These are phyloP conservation scores for Dasyprocta punctata DNA, from an alignment of 2,113 vertebrate species.

Conservation along the genomic window DNA sequence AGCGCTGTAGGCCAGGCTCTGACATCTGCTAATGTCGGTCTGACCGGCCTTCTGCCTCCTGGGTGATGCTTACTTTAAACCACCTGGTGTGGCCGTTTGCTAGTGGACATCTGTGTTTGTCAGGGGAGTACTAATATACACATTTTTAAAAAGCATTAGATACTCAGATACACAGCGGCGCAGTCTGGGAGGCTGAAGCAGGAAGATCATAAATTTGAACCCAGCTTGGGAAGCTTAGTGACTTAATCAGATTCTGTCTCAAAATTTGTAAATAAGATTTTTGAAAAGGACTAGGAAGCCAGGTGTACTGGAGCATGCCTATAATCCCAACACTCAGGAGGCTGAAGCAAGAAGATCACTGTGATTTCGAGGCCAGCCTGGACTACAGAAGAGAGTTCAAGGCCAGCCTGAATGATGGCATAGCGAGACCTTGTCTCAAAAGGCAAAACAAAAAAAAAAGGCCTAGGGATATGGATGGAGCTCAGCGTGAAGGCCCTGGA, in stretches of 20 bases:
- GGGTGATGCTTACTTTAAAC: background rate
- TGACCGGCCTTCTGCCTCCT: background rate
- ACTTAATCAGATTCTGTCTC: background rate
- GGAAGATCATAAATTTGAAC: background rate
- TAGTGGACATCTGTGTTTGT: background rate
- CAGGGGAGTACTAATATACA: background rate
- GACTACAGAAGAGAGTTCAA: background rate
- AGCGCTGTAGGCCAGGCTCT: background rate
- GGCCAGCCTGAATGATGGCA: too few relatives aligned
- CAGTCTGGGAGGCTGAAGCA: background rate
- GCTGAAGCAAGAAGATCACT: background rate
- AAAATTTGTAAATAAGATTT: background rate
- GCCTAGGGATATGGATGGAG: background rate
- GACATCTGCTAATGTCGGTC: background rate
- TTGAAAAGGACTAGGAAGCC: background rate
- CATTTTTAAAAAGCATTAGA: background rate
- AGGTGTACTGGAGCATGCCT: background rate
- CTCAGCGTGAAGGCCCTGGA: background rate
- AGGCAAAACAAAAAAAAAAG: too few relatives aligned
- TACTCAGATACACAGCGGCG: background rate
- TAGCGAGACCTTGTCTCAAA: background rate
- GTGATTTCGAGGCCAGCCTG: background rate
- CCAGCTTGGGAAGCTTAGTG: background rate
- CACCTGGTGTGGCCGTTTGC: background rate
- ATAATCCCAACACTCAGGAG: background rate